These are phyloP conservation scores for Mormyrus lacerda DNA, from an alignment of 2,113 vertebrate species.

Conservation along the genomic window DNA sequence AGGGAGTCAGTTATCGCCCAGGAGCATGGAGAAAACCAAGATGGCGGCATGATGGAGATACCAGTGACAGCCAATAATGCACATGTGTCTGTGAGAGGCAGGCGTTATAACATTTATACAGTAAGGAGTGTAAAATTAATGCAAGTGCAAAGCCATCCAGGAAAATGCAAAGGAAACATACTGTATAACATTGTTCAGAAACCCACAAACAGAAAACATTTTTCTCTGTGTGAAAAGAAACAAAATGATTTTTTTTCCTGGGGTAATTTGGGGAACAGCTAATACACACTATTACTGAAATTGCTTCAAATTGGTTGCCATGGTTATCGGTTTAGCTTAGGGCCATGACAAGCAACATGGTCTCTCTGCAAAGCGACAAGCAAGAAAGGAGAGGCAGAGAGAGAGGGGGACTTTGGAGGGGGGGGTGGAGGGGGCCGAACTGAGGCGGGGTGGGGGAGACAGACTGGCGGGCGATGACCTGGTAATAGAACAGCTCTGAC, in stretches of 20 bases:
- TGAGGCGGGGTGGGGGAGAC: slow-evolving; percentile 19
- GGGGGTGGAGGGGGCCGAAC: slow-evolving; percentile 23
- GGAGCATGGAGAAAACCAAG: neutral
- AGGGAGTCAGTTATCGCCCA: neutral
- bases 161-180: neutral
- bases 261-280: slow-evolving; percentile 48
- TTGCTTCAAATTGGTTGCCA: slow-evolving; percentile 69
- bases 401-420: neutral
- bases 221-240: neutral
- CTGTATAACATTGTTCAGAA: neutral
- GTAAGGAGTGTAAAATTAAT: neutral
- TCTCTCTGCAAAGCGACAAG: slow-evolving; percentile 42
- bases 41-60: neutral
- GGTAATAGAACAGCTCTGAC: slow-evolving; percentile 59
- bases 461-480: slow-evolving; percentile 56
- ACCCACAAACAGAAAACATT: neutral
- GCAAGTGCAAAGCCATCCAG: neutral
- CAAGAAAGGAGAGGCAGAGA: slow-evolving; percentile 10
- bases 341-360: slow-evolving; percentile 42
- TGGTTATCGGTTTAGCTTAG: slow-evolving; percentile 58
- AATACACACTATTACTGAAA: slow-evolving; percentile 65
- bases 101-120: neutral
- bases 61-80: neutral
- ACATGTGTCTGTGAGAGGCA: neutral
- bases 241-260: slow-evolving; percentile 33